Evolutionary conservation across 2,113 vertebrate genomes (phyloP).

Genomic region (Epinephelus lanceolatus): DNA sequence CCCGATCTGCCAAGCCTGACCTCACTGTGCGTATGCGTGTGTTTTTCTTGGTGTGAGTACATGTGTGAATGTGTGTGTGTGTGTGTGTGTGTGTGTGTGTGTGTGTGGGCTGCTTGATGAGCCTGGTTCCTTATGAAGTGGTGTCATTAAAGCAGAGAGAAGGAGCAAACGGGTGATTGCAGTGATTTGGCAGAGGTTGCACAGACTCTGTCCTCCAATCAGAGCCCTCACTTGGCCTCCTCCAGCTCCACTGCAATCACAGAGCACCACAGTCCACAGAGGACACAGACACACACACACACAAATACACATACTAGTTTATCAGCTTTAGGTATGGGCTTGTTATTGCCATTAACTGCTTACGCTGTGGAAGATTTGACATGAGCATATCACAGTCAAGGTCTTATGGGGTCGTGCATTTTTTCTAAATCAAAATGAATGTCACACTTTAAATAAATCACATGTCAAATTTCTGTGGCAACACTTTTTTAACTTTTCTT

Average conservation of each 20-base stretch:
- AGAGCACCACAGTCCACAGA: constrained; percentile 48
- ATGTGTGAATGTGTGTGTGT: constrained; percentile 40
- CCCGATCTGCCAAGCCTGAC: constrained; percentile 78
- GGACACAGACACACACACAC: constrained; percentile 26
- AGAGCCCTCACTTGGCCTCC: constrained; percentile 69
- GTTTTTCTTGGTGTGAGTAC: constrained; percentile 41
- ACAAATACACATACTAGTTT: constrained; percentile 27
- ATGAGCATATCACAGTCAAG: constrained; percentile 4
- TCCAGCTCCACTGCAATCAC: constrained; percentile 81
- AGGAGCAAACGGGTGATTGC: constrained; percentile 83
- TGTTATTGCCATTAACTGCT: constrained; percentile 45
- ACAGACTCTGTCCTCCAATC: constrained; percentile 81
- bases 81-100: constrained; percentile 37
- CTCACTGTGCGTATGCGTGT: constrained; percentile 50
- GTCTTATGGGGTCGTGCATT: not conserved
- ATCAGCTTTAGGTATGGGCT: constrained; percentile 40
- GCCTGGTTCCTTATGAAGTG: constrained; percentile 83
- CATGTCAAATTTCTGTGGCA: constrained; percentile 4
- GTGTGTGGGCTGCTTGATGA: constrained; percentile 77
- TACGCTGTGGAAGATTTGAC: constrained; percentile 20
- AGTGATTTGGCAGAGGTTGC: constrained; percentile 80
- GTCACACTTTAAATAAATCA: not conserved
- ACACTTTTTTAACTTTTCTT: not conserved
- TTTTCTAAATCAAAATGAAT: constrained; percentile 5
- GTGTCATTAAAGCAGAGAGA: constrained; percentile 82